Conservation (phyloP, 2,797 vertebrate genomes). For the Malurus splendens region DNA sequence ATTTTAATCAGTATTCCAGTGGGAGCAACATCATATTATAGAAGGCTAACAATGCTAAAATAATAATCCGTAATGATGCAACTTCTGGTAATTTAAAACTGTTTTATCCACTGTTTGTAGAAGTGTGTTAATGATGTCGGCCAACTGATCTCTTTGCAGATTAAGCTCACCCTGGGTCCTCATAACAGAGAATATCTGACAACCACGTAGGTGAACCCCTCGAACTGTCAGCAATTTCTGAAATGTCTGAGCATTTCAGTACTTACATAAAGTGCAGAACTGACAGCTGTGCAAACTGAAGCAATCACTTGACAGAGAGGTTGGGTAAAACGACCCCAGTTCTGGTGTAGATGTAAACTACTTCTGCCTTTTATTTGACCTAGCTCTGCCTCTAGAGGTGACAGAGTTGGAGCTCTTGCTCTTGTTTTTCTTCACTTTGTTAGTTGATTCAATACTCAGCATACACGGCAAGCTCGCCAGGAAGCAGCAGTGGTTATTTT, state of each 20-base stretch:
- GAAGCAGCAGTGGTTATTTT: background rate
- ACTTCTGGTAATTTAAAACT: slow-evolving; percentile 72
- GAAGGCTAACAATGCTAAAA: slow-evolving; percentile 73
- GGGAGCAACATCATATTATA: slow-evolving; percentile 75
- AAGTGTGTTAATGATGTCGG: slow-evolving; percentile 62
- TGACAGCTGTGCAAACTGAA: background rate
- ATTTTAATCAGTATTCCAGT: slow-evolving; percentile 75
- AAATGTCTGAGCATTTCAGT: background rate
- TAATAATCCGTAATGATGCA: slow-evolving; percentile 74
- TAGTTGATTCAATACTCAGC: background rate
- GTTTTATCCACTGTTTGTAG: slow-evolving; percentile 68
- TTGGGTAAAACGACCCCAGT: background rate
- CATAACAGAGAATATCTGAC: slow-evolving; percentile 21
- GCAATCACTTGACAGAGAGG: background rate
- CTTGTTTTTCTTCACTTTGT: background rate
- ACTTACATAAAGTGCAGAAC: background rate
- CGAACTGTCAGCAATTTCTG: background rate
- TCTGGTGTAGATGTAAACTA: background rate
- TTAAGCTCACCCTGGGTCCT: slow-evolving; percentile 43
- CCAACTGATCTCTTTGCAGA: slow-evolving; percentile 54
- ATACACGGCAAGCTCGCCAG: background rate
- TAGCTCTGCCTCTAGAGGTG: background rate
- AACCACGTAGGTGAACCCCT: background rate
- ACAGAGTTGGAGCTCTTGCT: background rate
- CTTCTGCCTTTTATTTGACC: background rate